Percentiles rank a stretch among this genome's conserved stretches.
These are phyloP conservation scores for Sylvia atricapilla DNA, from an alignment of 2,113 vertebrate species.

Conservation along the genomic window DNA sequence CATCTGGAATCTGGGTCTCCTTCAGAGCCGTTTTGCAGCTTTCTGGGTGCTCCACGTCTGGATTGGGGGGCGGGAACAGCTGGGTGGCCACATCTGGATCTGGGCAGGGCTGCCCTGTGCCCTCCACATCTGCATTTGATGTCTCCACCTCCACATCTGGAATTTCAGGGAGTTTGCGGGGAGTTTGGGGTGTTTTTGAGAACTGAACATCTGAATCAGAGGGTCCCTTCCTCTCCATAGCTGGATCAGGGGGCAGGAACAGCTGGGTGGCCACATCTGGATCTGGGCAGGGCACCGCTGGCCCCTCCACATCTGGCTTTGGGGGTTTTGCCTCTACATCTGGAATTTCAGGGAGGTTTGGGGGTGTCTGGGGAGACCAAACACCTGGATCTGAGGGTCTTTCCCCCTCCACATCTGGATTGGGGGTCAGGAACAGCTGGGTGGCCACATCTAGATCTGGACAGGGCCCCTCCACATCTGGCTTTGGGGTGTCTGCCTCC, in stretches of 20 bases:
- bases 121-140: neutral
- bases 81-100: neutral
- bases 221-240: too few relatives aligned
- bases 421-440: neutral
- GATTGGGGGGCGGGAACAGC: neutral
- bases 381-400: too few relatives aligned
- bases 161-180: too few relatives aligned
- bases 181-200: too few relatives aligned
- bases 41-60: too few relatives aligned
- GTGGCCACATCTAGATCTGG: neutral
- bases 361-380: too few relatives aligned
- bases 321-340: neutral
- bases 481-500: neutral
- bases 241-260: neutral
- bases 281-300: neutral
- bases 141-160: neutral
- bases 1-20: neutral
- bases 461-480: neutral
- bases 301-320: neutral
- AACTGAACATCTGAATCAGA: neutral
- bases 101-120: neutral
- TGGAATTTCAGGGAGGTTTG: neutral
- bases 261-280: neutral
- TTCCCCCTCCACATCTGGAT: too few relatives aligned
- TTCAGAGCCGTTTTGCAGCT: rapidly evolving